phyloP scores from a whole-genome alignment of 2,797 vertebrate genomes.

The Vespertilio murinus region DNA sequence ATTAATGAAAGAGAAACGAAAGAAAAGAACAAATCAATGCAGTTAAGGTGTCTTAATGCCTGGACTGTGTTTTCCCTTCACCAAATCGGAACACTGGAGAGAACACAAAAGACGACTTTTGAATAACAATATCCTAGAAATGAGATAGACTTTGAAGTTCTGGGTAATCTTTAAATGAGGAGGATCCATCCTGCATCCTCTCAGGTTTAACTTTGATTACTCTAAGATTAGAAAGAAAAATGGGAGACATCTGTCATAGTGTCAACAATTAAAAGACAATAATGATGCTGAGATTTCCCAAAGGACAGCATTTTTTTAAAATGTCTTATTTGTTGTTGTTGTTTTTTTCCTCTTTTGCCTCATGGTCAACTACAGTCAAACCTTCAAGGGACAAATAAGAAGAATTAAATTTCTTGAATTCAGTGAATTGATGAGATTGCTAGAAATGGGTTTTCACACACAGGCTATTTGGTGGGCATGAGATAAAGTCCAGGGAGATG shows the following conservation, averaged over 20 bases:
- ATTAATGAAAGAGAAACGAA: conserved; percentile 80
- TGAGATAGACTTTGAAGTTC: neutral
- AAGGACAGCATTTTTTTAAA: neutral
- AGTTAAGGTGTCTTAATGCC: conserved; percentile 75
- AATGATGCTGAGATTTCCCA: neutral
- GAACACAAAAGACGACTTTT: conserved; percentile 50
- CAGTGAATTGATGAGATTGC: neutral
- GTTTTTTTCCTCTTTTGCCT: neutral
- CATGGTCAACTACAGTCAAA: neutral
- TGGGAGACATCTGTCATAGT: neutral
- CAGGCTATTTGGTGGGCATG: neutral
- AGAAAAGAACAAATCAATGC: conserved; percentile 73
- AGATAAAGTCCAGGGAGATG: neutral
- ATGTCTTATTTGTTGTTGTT: neutral
- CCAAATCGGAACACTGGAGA: conserved; percentile 72
- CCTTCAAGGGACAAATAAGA: neutral
- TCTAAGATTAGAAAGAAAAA: conserved; percentile 17
- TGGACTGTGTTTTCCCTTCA: conserved; percentile 40
- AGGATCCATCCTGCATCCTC: neutral
- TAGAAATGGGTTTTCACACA: neutral
- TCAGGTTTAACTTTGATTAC: neutral
- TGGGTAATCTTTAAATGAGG: neutral
- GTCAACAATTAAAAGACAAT: neutral
- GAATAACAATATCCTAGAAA: conserved; percentile 40
- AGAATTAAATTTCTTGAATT: neutral